Percentiles rank a stretch among this genome's conserved stretches.
phyloP scores from a whole-genome alignment of 2,888 invertebrate species.

The Hylaea fasciaria region DNA sequence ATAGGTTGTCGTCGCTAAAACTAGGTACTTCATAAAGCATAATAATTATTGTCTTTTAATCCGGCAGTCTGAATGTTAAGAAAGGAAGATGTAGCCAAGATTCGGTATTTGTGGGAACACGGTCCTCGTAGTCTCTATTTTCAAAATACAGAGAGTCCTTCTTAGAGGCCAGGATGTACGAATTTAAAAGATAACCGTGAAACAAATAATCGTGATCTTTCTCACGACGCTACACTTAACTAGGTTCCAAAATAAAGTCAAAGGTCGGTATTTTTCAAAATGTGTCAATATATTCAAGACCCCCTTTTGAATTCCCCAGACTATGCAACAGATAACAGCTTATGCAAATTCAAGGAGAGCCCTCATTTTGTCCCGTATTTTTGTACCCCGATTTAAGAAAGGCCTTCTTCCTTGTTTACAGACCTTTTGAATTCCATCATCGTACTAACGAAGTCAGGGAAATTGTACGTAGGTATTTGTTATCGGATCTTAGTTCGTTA shows the following conservation, averaged over 20 bases:
- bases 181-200: too few species aligned
- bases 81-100: too few species aligned
- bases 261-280: background rate
- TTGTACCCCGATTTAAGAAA: conserved; percentile 54
- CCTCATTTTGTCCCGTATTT: conserved; percentile 50
- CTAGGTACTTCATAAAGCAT: too few species aligned
- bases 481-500: conserved; percentile 51
- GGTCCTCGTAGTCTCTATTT: too few species aligned
- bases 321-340: conserved; percentile 43
- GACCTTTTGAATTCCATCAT: conserved; percentile 49
- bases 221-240: background rate
- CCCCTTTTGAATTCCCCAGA: conserved; percentile 25
- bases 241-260: background rate
- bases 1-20: too few species aligned
- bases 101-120: too few species aligned
- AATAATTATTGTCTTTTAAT: too few species aligned
- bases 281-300: conserved; percentile 24
- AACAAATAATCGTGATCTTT: background rate
- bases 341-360: conserved; percentile 54
- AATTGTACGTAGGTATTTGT: conserved; percentile 46
- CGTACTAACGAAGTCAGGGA: conserved; percentile 38
- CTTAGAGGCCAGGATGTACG: too few species aligned
- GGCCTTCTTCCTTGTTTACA: conserved; percentile 50
- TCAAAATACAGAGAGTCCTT: too few species aligned
- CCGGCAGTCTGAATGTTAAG: too few species aligned